A percentile compares a stretch with the other conserved stretches of the same genome.
These are phyloP conservation scores for Dicaeum eximium DNA, from an alignment of 2,113 vertebrate genomes.

Conservation along the genomic window DNA sequence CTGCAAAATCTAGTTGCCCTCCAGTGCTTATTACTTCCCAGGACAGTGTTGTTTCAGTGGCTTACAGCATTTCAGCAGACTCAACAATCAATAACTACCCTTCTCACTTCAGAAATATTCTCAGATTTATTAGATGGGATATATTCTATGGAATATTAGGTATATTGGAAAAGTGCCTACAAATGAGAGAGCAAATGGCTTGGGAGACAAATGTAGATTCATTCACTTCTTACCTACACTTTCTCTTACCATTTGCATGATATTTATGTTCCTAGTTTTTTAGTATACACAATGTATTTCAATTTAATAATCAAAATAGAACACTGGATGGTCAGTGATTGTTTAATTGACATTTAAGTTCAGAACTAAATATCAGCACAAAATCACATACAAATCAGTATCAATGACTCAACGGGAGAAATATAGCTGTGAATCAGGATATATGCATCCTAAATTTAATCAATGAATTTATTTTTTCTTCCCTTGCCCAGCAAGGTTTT, in stretches of 20 bases:
- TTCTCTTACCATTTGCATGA: neutral
- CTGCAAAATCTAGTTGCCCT: neutral
- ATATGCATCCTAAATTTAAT: neutral
- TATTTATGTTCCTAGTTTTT: neutral
- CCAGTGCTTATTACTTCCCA: slow-evolving; percentile 30
- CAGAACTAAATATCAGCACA: neutral
- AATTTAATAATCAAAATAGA: neutral
- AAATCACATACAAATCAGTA: neutral
- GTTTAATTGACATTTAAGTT: neutral
- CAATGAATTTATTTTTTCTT: neutral
- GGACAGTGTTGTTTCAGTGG: slow-evolving; percentile 23
- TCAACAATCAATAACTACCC: slow-evolving; percentile 19
- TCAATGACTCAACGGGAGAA: neutral
- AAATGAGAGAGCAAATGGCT: neutral
- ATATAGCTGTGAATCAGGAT: neutral
- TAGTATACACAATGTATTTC: neutral
- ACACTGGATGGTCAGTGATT: neutral
- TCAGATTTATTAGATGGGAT: neutral
- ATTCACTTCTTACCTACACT: neutral
- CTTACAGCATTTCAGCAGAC: slow-evolving; percentile 17
- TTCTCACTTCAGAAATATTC: slow-evolving; percentile 6
- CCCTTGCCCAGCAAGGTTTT: neutral
- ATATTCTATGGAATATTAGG: neutral
- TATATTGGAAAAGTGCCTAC: slow-evolving; percentile 6
- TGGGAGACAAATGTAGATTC: neutral